Evolutionary conservation across 2,888 invertebrate genomes (phyloP).

Genomic region (Trachelus tabidus): DNA sequence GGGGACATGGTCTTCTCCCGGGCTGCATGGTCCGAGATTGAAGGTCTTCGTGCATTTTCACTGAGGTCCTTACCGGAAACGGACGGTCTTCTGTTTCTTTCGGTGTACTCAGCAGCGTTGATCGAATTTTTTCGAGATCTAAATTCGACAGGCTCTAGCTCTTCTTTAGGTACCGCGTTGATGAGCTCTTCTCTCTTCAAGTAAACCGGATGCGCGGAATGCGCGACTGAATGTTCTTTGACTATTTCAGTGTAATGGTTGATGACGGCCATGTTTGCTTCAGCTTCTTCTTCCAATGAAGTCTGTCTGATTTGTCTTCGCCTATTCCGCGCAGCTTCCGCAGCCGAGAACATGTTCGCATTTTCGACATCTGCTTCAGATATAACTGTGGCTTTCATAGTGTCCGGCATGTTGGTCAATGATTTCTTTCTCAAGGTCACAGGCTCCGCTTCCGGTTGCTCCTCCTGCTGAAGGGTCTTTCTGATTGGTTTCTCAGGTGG

Average conservation of each 20-base stretch:
- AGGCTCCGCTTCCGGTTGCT: constrained; percentile 39
- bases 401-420: constrained; percentile 49
- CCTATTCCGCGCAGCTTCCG: constrained; percentile 60
- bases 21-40: constrained; percentile 60
- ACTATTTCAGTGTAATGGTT: constrained; percentile 87
- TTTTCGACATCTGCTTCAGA: constrained; percentile 59
- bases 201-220: constrained; percentile 60
- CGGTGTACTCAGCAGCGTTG: constrained; percentile 30
- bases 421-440: constrained; percentile 55
- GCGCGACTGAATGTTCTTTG: constrained; percentile 71
- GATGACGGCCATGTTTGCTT: constrained; percentile 68
- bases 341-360: constrained; percentile 59
- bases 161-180: constrained; percentile 70
- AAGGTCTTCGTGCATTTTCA: constrained; percentile 55
- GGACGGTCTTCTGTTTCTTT: constrained; percentile 20
- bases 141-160: constrained; percentile 34
- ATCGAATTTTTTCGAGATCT: not conserved
- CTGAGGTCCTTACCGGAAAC: constrained; percentile 47
- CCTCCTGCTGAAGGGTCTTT: constrained; percentile 21
- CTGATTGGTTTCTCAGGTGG: constrained; percentile 59
- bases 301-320: constrained; percentile 51
- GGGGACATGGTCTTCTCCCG: constrained; percentile 31
- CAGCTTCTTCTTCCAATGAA: constrained; percentile 47
- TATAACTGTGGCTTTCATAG: constrained; percentile 39
- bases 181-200: constrained; percentile 74